Evolutionary conservation across 2,797 vertebrate species (phyloP), one percentile per base, ranked within the genome.

Genomic region (Ptychadena robeensis): DNA sequence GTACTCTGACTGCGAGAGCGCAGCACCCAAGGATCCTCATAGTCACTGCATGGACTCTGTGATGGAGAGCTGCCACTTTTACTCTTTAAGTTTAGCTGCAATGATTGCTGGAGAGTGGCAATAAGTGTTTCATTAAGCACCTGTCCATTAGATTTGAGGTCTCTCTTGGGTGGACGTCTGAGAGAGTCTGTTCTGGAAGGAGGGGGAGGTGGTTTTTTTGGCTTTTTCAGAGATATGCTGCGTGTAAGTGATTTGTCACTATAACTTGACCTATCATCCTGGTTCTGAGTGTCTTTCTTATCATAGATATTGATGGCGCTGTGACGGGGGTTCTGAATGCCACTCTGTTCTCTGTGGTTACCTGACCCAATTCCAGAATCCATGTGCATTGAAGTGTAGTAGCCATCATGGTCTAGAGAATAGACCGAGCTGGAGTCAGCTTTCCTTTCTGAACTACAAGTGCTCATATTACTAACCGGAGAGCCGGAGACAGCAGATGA

Each of bases 101-200:
- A 93, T 12, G 97, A 97, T 86, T 97, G 96, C 88, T 99, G 97
- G 61, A 99, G 92, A 0, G 95, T 96, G 35, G 98, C 97, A 11
- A 99, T 97, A 0, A 99, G 91, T 2, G 91, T 95, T 91, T 97
- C 96, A 28, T 95, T 97, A 30, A 98, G 95, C 85, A 95, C 90
- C 76, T 94, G 90, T 8, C 92, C 92, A 0, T 93, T 93, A 0
- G 94, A 87, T 63, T 95, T 95, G 78, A 91, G 72, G 79, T 93
- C 95, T 66, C 91, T 93, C 67, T 91, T 95, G 34, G 95, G 93
- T 53, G 93, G 87, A 82, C 97, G 95, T 82, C 94, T 94, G 8
- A 99, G 94, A 0, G 98, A 99, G 89, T 99, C 98, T 0, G 96
- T 99, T 48, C 98, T 95, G 2, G 95, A 95, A 0, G 98, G 98